phyloP scores from a whole-genome alignment of 2,888 invertebrate species.

The Lumbricus terrestris region DNA sequence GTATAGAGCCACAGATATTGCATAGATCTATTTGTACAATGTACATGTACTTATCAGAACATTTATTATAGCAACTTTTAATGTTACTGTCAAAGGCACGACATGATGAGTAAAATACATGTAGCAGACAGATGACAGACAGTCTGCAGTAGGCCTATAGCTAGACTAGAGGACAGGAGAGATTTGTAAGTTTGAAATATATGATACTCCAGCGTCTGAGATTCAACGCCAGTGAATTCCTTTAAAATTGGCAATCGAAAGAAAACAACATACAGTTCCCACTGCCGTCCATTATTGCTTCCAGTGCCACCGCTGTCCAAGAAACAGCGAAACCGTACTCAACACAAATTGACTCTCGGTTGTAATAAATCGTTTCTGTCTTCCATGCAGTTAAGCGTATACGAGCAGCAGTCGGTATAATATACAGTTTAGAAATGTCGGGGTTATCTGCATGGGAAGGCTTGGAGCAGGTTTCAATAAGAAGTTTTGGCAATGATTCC shows the following conservation, averaged over 20 bases:
- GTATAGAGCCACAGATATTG: no score
- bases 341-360: neutral
- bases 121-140: neutral
- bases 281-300: neutral
- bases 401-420: neutral
- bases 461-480: neutral
- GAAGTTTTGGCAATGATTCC: neutral
- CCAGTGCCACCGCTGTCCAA: no score
- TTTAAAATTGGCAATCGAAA: neutral
- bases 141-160: no score
- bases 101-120: no score
- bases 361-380: neutral
- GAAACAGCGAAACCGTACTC: no score
- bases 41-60: no score
- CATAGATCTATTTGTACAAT: no score
- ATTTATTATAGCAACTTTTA: no score
- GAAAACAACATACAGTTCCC: neutral
- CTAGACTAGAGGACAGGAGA: no score
- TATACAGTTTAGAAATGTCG: neutral
- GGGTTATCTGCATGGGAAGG: neutral
- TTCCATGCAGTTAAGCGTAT: neutral
- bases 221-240: neutral
- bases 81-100: no score
- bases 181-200: neutral
- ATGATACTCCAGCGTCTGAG: neutral